Base-by-base conservation (phyloP, 92 coral and sea anemone species). In the Pocillopora meandrina region DNA sequence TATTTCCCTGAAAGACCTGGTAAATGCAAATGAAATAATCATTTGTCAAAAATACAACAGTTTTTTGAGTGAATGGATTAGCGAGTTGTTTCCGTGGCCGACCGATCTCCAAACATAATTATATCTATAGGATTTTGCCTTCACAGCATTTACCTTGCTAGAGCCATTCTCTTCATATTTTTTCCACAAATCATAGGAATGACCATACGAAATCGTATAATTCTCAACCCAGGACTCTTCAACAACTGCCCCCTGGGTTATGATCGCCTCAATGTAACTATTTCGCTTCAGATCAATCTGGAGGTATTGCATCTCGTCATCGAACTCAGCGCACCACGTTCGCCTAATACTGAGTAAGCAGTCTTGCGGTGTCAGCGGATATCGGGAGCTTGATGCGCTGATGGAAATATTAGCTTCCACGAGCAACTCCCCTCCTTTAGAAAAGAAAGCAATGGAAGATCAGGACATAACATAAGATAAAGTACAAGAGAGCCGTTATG, bases 291-390 rank as follows among this genome's bases (percentile, higher is more conserved):
- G 74, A 49, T 83, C 90, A 77, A 93, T 65, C 84, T 86, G 81
- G 73, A 93, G 65, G 76, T 78, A 93, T 63, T 89, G 90, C 34
- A 35, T 59, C 33, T 56, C 74, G 67, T 91, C 91, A 56, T 87
- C 87, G 67, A 90, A 88, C 70, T 84, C 91, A 3, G 94, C 77
- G 61, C 97, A 93, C 97, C 97, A 93, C 62, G 91, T 81, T 64
- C 70, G 73, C 78, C 86, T 79, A 73, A 69, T 33, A 33, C 77
- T 56, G 71, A 63, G 58, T 79, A 79, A 12, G 47, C 74, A 64
- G 83, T 79, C 62, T 42, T 65, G 73, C 16, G 73, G 73, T 5
- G 73, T 79, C 63, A 65, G 47, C 31, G 83, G 83, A 79, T 79
- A 64, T 79, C 83, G 61, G 26, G 73, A 65, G 21, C 83, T 79